These are phyloP conservation scores for Alfaro cultratus DNA, from an alignment of 2,797 vertebrate species.

Conservation along the genomic window DNA sequence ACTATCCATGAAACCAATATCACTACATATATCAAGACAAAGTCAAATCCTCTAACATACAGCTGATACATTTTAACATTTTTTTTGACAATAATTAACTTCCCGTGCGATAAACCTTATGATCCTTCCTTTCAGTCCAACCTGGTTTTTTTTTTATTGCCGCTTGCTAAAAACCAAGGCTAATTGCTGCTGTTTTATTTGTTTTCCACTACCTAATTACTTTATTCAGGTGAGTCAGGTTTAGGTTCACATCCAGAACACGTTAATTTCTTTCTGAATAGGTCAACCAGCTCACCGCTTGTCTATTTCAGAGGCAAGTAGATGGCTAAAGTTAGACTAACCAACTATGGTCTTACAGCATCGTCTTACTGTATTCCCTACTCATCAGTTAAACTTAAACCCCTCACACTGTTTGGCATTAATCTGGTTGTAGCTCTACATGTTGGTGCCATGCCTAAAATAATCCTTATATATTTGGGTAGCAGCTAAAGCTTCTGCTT, in stretches of 20 bases:
- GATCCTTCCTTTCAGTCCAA: background rate
- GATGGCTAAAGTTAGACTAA: background rate
- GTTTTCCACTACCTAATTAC: conserved; percentile 3
- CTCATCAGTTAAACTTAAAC: background rate
- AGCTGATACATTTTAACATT: background rate
- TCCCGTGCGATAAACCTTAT: background rate
- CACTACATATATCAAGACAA: background rate
- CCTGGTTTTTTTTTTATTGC: background rate
- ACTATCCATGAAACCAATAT: background rate
- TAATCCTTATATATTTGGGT: background rate
- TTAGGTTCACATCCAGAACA: background rate
- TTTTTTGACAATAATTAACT: conserved; percentile 2
- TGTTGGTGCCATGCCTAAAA: background rate
- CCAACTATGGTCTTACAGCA: background rate
- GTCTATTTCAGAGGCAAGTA: conserved; percentile 1
- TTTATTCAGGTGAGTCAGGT: conserved; percentile 1
- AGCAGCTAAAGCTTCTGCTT: background rate
- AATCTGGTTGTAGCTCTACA: background rate
- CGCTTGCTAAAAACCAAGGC: background rate
- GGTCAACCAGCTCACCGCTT: background rate
- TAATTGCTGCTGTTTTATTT: background rate
- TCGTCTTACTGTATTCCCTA: background rate
- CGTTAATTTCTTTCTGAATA: background rate
- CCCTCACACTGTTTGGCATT: background rate
- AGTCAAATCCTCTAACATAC: background rate